Evolutionary conservation across 2,888 invertebrate species (phyloP).

Genomic region (Drosophila koepferae): DNA sequence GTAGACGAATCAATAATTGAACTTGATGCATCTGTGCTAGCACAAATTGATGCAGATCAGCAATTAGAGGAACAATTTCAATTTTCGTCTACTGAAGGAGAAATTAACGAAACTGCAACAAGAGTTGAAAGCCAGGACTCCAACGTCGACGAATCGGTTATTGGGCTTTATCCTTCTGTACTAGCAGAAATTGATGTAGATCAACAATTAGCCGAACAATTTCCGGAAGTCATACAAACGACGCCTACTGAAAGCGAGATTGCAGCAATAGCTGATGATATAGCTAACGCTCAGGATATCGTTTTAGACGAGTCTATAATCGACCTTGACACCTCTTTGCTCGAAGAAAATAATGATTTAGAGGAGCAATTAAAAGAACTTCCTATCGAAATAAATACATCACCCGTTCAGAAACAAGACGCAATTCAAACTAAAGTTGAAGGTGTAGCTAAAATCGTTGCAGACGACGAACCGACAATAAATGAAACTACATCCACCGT

Average conservation of each 20-base stretch:
- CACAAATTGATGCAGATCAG: neutral
- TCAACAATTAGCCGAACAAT: neutral
- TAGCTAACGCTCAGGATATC: neutral
- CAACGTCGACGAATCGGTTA: neutral
- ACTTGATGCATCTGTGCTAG: neutral
- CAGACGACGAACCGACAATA: neutral
- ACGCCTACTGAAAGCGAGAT: neutral
- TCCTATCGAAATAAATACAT: conserved; percentile 1
- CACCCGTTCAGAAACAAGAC: neutral
- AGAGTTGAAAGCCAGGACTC: neutral
- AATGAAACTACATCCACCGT: neutral
- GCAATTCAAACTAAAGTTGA: neutral
- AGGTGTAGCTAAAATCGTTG: neutral
- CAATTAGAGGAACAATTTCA: neutral
- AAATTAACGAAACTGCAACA: neutral
- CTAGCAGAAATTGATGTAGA: neutral
- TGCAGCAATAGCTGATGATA: neutral
- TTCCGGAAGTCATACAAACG: neutral
- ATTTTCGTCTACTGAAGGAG: neutral
- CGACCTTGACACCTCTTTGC: neutral
- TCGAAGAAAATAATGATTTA: neutral
- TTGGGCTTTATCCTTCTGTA: neutral
- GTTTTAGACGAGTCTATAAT: neutral
- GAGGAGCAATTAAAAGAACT: neutral
- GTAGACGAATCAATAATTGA: neutral